Percentiles rank a stretch among this genome's conserved stretches.
These are phyloP conservation scores for Drosophila rufa DNA, from an alignment of 1,140 invertebrate genomes.

Conservation along the genomic window DNA sequence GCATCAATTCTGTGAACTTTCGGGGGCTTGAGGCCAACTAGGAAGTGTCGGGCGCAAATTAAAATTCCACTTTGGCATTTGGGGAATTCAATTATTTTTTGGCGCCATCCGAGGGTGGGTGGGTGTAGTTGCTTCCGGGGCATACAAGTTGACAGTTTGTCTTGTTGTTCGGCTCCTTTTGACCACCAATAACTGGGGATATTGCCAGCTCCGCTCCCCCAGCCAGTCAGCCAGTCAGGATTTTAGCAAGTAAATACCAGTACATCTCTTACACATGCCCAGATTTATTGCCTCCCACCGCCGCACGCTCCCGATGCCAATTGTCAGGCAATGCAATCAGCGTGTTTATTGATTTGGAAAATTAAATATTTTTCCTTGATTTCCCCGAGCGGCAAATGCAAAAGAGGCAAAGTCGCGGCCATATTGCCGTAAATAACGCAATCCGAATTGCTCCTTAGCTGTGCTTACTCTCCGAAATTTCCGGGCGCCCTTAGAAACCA, in stretches of 20 bases:
- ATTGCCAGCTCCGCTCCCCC: background rate
- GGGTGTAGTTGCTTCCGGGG: slow-evolving; percentile 6
- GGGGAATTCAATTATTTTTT: slow-evolving; percentile 83
- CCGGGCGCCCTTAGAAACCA: slow-evolving; percentile 44
- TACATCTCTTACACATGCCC: slow-evolving; percentile 46
- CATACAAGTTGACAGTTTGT: slow-evolving; percentile 71
- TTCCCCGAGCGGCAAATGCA: slow-evolving; percentile 31
- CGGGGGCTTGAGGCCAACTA: slow-evolving; percentile 28
- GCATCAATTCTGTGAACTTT: slow-evolving; percentile 41
- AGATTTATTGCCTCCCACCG: slow-evolving; percentile 72
- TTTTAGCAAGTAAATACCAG: slow-evolving; percentile 38
- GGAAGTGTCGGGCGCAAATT: slow-evolving; percentile 66
- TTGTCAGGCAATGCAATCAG: slow-evolving; percentile 79
- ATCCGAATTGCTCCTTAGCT: slow-evolving; percentile 49
- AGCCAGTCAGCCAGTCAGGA: background rate
- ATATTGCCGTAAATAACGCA: slow-evolving; percentile 70
- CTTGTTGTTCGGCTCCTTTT: slow-evolving; percentile 26
- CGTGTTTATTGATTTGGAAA: slow-evolving; percentile 83
- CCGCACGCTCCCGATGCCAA: slow-evolving; percentile 57
- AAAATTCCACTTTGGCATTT: slow-evolving; percentile 83
- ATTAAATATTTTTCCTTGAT: slow-evolving; percentile 80
- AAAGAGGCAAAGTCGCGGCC: slow-evolving; percentile 50
- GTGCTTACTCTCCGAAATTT: slow-evolving; percentile 48
- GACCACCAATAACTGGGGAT: slow-evolving; percentile 66
- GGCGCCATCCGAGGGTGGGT: slow-evolving; percentile 24